Percentiles rank a stretch among this genome's conserved stretches.
These are phyloP conservation scores for Brachyalestes nurse DNA, from an alignment of 2,797 vertebrate genomes.

Conservation along the genomic window DNA sequence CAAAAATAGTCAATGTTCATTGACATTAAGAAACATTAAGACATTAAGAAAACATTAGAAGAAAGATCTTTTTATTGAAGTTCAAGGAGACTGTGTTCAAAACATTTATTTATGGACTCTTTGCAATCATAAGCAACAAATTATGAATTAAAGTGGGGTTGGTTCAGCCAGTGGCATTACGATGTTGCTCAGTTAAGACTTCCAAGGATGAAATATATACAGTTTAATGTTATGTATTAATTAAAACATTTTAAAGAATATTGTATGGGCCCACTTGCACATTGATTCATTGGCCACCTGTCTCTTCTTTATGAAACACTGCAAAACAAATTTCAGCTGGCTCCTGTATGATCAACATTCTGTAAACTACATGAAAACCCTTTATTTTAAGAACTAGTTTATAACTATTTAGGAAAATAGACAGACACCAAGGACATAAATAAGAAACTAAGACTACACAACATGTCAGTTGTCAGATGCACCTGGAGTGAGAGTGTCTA, in stretches of 20 bases:
- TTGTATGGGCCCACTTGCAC: background rate
- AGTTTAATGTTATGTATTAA: no score
- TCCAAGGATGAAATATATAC: no score
- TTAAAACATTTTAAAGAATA: background rate
- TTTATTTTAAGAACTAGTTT: background rate
- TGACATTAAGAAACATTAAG: no score
- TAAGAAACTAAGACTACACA: conserved; percentile 4
- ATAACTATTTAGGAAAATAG: background rate
- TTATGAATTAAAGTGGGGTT: no score
- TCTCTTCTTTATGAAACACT: background rate
- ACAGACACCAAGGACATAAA: background rate
- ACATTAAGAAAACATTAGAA: no score
- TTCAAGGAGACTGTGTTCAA: no score
- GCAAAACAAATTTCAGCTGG: background rate
- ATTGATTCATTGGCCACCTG: background rate
- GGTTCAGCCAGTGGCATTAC: no score
- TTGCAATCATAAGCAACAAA: no score
- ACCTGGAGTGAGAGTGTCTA: conserved; percentile 62
- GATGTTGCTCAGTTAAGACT: background rate
- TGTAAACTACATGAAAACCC: background rate
- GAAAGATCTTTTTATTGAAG: no score
- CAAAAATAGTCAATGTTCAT: background rate
- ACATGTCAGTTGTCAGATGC: conserved; percentile 66
- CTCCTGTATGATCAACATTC: background rate
- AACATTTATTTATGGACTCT: no score